A percentile compares a stretch with the other conserved stretches of the same genome.
Conservation (phyloP, 35 echinoderm and acorn worm species). For the Lytechinus variegatus region DNA sequence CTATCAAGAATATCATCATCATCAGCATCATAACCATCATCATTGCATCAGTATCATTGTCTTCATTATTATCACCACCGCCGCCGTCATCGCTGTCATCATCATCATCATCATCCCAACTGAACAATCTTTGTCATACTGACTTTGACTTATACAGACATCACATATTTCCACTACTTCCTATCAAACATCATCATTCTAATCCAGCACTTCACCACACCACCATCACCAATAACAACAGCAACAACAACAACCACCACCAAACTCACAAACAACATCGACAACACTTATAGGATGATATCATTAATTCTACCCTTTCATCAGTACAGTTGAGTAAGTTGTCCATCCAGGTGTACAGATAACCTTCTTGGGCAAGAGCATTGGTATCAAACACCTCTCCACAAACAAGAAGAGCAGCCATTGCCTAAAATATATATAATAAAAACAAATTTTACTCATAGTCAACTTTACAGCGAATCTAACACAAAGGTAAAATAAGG, state of each 20-base stretch:
- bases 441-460: no score
- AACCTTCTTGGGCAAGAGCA: constrained; percentile 85
- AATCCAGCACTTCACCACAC: background rate
- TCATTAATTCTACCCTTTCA: constrained; percentile 80
- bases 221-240: background rate
- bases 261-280: no score
- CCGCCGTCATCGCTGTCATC: background rate
- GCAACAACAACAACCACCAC: no score
- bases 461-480: no score
- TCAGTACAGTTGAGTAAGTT: constrained; percentile 89
- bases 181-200: background rate
- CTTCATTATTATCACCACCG: background rate
- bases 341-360: constrained; percentile 94
- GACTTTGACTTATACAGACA: background rate
- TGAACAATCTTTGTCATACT: background rate
- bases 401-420: constrained; percentile 92
- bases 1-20: background rate
- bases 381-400: constrained; percentile 96
- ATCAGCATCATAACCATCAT: background rate
- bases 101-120: background rate
- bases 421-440: constrained; percentile 61
- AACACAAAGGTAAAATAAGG: no score
- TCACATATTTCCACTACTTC: background rate
- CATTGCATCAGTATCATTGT: background rate
- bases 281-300: no score